Base-by-base conservation (phyloP, 2,797 vertebrate genomes). In the Malurus splendens region DNA sequence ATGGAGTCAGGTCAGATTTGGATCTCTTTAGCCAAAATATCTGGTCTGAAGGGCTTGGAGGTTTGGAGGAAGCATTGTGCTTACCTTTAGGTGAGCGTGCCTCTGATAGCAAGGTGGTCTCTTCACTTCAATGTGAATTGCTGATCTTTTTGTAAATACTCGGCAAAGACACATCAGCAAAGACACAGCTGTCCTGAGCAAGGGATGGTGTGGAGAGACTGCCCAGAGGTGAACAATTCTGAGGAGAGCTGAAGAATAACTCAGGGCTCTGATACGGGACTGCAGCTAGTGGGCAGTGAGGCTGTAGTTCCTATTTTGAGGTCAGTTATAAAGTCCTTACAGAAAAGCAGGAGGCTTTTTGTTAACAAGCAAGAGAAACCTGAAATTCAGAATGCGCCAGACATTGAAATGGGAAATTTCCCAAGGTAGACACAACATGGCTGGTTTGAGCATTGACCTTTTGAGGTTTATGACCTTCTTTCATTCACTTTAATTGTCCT, bases 201-300 rank as follows among this genome's bases (percentile, higher is more conserved):
- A 52, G 59, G 60, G 78, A 25, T 27, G 15, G 4, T 57, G 10
- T 10, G 4, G 23, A 50, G 27, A 74, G 27, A 19, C 8, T 67
- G 14, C 7, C 7, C 7, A n/a, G 55, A 54, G 44, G 15, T 50
- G 36, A 75, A 39, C 1, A 4, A 9, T 54, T 19, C 23, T 24
- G 17, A 52, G 28, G 20, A 30, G 18, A 15, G 27, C 19, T 61
- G 47, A 75, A 61, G 24, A 4, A 14, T 48, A 50, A 6, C 15
- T 44, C 0, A 0, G 13, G 23, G 4, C 14, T 70, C 16, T 42
- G 27, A n/a, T 16, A 19, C 65, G 62, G 18, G 36, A 32, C 11
- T 3, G 4, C 18, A 16, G 11, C n/a, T 42, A 18, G 56, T 17
- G 25, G 28, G 12, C 33, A 38, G 32, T 14, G 36, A 27, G 66